Evolutionary conservation across 2,888 invertebrate species (phyloP), one percentile per base, ranked within the genome.

Genomic region (Geophilus truncorum): DNA sequence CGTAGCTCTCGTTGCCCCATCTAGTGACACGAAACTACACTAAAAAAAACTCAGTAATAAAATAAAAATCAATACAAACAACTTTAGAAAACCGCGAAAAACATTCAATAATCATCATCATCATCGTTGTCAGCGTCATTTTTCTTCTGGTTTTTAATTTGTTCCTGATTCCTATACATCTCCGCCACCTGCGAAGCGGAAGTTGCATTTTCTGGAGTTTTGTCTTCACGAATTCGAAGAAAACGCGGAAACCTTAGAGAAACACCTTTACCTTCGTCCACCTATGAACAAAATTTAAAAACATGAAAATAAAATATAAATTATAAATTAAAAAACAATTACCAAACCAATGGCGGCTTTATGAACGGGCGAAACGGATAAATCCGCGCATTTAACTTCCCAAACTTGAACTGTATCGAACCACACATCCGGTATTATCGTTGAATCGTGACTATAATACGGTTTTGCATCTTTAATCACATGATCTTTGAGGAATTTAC

Each of bases 311-410:
- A n/a, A n/a, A n/a, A n/a, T n/a, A n/a, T n/a, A n/a, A n/a, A n/a
- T n/a, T n/a, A n/a, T n/a, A n/a, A n/a, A n/a, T n/a, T n/a, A n/a
- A n/a, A n/a, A n/a, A n/a, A n/a, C n/a, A n/a, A n/a, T n/a, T 86
- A 93, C 94, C 85, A 95, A 92, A 77, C 90, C 90, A 76, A 91
- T 87, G 0, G 93, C 98, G 78, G 98, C 98, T 86, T 90, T 91
- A 87, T 99, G 97, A 78, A 93, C 92, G 18, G 99, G 98, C 36
- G 98, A 98, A 77, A 99, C 90, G 6, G 98, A 98, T 81, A 99
- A 90, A 90, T 99, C 98, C 0, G 98, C 98, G 87, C 97, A 96
- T 87, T 97, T 96, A 80, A 98, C 91, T 90, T 98, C 98, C 96
- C 97, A 97, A 81, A 99, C 97, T 87, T 92, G 91, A 18, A 91